Evolutionary conservation across 1,140 invertebrate genomes (phyloP).

Genomic region (Hylaeus anthracinus): DNA sequence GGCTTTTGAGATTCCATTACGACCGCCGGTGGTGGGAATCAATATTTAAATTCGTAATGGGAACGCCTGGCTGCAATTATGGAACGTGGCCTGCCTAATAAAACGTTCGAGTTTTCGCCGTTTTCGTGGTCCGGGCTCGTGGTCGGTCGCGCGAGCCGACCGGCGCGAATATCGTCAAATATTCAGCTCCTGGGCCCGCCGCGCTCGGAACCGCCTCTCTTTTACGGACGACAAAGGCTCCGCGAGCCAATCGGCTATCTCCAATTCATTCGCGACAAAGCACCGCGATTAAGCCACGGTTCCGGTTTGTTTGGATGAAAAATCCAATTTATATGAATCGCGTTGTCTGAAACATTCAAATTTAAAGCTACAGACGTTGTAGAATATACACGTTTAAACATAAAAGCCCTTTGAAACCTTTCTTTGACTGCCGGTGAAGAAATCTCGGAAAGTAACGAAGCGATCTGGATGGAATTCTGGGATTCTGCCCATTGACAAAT

Average conservation of each 20-base stretch:
- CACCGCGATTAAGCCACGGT: too few relatives aligned
- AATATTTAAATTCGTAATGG: slow-evolving; percentile 75
- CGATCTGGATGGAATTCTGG: too few relatives aligned
- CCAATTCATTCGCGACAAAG: not conserved
- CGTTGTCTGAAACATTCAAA: too few relatives aligned
- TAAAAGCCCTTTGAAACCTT: too few relatives aligned
- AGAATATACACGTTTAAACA: too few relatives aligned
- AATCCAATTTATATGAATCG: too few relatives aligned
- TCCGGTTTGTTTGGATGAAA: too few relatives aligned
- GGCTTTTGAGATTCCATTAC: slow-evolving; percentile 69
- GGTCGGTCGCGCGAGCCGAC: not conserved
- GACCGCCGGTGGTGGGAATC: slow-evolving; percentile 60
- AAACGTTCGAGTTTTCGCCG: slow-evolving; percentile 22
- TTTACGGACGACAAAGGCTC: not conserved
- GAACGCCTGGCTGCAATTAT: slow-evolving; percentile 51
- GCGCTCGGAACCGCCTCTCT: too few relatives aligned
- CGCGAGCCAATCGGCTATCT: not conserved
- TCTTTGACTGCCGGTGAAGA: too few relatives aligned
- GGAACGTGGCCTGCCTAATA: slow-evolving; percentile 22
- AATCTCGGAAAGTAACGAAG: too few relatives aligned
- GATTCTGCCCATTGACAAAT: too few relatives aligned
- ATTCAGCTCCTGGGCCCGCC: not conserved
- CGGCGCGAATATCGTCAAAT: not conserved
- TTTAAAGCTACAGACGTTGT: too few relatives aligned
- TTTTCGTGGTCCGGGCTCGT: not conserved